Evolutionary conservation across 2,113 vertebrate species (phyloP), one percentile per base, ranked within the genome.

Genomic region (Rissa tridactyla): DNA sequence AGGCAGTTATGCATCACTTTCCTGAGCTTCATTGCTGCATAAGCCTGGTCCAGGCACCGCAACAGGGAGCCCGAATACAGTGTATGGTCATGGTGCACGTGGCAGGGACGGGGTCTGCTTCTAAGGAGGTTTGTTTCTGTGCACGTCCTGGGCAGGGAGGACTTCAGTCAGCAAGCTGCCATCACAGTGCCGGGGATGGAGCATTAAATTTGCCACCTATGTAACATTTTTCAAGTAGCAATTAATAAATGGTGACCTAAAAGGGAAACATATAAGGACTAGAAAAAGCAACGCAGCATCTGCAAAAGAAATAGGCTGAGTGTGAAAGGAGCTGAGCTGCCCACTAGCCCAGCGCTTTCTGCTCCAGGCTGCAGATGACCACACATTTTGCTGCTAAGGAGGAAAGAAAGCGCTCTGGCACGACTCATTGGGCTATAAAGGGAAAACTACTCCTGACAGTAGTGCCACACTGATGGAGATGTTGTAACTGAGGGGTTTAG

Each of bases 1-100:
- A 42, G 40, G 19, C 52, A 46, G 25, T 34, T 38, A 6, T 5
- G 3, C 49, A 42, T 68, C 57, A 2, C 19, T 60, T 79, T 60
- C 57, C 71, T 36, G 27, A 92, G 72, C 68, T 73, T 61, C 0
- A 0, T 30, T 79, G 55, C 84, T 79, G 46, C 19, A 2, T 54
- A 21, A 71, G 51, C 47, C 88, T 73, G 73, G 22, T 91, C 57
- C 62, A 21, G 42, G 66, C 62, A 54, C 57, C 1, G 0, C 42
- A 66, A 7, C 15, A 9, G 17, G 38, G 27, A 61, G 10, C 32
- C 72, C 21, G 38, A 58, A n/a, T 22, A 6, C 46, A 40, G 51
- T 0, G 0, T 52, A 9, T 22, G 55, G 21, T n/a, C 60, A 4
- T 42, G 0, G 0, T 32, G 30, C 34, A 4, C 3, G 1, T 15